Evolutionary conservation across 2,797 vertebrate genomes (phyloP).

Genomic region (Coregonus sp.): DNA sequence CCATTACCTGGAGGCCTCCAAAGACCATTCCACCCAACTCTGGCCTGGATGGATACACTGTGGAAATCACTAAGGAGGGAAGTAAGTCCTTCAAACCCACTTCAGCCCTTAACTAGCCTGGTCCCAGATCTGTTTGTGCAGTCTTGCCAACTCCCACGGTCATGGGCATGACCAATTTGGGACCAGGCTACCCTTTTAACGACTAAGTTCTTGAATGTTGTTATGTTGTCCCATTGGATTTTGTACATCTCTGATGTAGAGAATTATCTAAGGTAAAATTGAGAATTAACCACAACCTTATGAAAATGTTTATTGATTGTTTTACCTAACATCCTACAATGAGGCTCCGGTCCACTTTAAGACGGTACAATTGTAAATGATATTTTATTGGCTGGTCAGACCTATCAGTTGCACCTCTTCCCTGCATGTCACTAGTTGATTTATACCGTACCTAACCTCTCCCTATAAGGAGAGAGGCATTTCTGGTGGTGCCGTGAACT

Average conservation of each 20-base stretch:
- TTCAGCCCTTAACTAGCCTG: neutral
- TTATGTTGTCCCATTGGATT: neutral
- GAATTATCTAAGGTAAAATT: neutral
- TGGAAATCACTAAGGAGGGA: conserved; percentile 90
- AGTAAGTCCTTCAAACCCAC: conserved; percentile 72
- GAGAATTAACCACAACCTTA: neutral
- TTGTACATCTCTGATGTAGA: too few species aligned
- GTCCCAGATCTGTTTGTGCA: neutral
- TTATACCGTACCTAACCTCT: conserved; percentile 67
- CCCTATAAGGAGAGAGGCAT: conserved; percentile 75
- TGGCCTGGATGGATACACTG: conserved; percentile 84
- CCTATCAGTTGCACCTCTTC: conserved; percentile 72
- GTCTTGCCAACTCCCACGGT: neutral
- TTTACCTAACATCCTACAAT: neutral
- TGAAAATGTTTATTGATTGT: neutral
- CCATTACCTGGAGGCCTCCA: conserved; percentile 84
- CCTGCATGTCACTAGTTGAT: conserved; percentile 67
- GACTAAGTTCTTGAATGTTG: neutral
- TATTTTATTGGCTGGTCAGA: conserved; percentile 58
- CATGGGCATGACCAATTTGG: neutral
- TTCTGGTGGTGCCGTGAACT: conserved; percentile 55
- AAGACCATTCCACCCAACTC: conserved; percentile 72
- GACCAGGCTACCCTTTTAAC: neutral
- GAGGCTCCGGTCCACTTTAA: neutral
- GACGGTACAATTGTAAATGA: neutral